Conservation (phyloP, 2,888 invertebrate species). For the Scotopteryx bipunctaria region DNA sequence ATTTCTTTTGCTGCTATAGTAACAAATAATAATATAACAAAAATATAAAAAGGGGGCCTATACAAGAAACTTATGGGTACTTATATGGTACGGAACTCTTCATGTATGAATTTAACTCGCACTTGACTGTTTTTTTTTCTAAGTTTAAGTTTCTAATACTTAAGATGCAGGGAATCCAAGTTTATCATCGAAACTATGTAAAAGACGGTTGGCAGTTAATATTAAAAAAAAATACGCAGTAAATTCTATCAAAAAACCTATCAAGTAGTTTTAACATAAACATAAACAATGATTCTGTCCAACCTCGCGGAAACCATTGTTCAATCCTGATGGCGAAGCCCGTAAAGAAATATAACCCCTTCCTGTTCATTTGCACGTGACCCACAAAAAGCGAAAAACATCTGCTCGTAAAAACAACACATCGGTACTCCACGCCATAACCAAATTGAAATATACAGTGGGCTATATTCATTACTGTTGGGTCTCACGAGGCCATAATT, state of each 20-base stretch:
- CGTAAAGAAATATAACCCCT: conserved; percentile 30
- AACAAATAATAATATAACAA: no score
- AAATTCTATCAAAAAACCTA: no score
- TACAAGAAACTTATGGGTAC: no score
- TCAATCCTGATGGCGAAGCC: conserved; percentile 10
- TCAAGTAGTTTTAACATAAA: neutral
- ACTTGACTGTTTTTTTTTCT: no score
- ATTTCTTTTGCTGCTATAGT: no score
- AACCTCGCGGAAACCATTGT: conserved; percentile 10
- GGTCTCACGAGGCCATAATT: conserved; percentile 64
- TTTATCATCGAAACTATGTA: no score
- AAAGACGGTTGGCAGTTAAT: no score
- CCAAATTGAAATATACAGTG: conserved; percentile 79
- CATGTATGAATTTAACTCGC: no score
- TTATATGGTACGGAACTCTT: no score
- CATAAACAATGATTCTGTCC: conserved; percentile 2
- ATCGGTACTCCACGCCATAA: conserved; percentile 50
- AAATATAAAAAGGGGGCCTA: no score
- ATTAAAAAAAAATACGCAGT: neutral
- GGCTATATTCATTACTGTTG: conserved; percentile 73
- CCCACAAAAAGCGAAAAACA: conserved; percentile 44
- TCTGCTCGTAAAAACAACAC: conserved; percentile 57
- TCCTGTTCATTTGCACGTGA: conserved; percentile 30
- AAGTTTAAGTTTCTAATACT: no score
- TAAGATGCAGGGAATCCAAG: no score